phyloP scores from a whole-genome alignment of 2,888 invertebrate species.

The Hemaris fuciformis region DNA sequence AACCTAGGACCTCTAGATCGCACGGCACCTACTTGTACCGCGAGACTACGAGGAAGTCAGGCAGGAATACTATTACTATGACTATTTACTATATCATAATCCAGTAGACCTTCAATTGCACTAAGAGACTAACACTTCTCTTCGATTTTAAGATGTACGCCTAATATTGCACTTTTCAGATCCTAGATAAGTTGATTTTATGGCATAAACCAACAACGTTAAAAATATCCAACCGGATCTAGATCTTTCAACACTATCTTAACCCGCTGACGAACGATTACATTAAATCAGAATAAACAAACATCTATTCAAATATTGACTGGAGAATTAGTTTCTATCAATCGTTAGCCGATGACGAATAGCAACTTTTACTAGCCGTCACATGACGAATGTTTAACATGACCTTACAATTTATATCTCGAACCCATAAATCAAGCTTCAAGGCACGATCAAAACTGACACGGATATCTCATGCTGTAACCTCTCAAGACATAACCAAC shows the following conservation, averaged over 20 bases:
- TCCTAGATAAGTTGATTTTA: too few relatives aligned
- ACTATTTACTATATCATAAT: too few relatives aligned
- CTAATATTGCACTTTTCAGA: background rate
- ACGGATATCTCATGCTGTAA: slow-evolving; percentile 61
- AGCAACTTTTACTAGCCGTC: slow-evolving; percentile 65
- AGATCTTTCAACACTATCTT: background rate
- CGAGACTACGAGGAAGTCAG: too few relatives aligned
- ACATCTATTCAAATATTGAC: slow-evolving; percentile 35
- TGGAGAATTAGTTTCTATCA: slow-evolving; percentile 52
- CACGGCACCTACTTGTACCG: too few relatives aligned
- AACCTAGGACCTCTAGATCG: too few relatives aligned
- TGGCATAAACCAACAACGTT: background rate
- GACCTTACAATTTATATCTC: slow-evolving; percentile 70
- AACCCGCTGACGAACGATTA: background rate
- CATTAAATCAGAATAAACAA: slow-evolving; percentile 11
- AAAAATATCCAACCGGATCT: background rate
- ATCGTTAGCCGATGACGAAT: slow-evolving; percentile 59
- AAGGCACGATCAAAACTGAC: slow-evolving; percentile 70
- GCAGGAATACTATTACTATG: too few relatives aligned
- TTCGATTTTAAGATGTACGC: background rate
- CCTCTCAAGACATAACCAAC: slow-evolving; percentile 56
- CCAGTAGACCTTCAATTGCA: too few relatives aligned
- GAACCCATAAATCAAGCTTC: slow-evolving; percentile 68
- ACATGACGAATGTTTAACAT: slow-evolving; percentile 68
- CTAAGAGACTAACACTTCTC: too few relatives aligned